Percentiles rank a stretch among this genome's conserved stretches.
phyloP scores from a whole-genome alignment of 2,888 invertebrate genomes.

The Encarsia formosa region DNA sequence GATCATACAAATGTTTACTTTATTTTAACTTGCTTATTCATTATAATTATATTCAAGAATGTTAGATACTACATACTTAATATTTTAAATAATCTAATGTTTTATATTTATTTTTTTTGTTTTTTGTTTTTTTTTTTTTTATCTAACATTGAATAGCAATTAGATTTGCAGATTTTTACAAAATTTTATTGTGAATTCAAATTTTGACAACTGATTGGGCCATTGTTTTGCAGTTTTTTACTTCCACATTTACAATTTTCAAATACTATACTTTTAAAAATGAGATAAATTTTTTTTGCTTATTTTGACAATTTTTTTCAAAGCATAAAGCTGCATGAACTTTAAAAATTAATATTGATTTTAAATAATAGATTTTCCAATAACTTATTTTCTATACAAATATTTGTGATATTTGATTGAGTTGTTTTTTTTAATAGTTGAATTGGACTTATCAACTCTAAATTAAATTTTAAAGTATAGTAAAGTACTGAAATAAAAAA shows the following conservation, averaged over 20 bases:
- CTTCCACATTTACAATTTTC: conserved; percentile 23
- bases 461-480: conserved; percentile 3
- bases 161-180: conserved; percentile 25
- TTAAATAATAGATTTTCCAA: conserved; percentile 17
- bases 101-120: conserved; percentile 22
- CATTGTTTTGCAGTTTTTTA: conserved; percentile 18
- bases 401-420: conserved; percentile 3
- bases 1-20: conserved; percentile 26
- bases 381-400: conserved; percentile 16
- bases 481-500: not conserved
- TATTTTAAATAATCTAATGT: conserved; percentile 18
- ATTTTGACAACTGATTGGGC: conserved; percentile 19
- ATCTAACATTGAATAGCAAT: conserved; percentile 19
- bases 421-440: conserved; percentile 7
- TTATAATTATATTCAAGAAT: conserved; percentile 19
- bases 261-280: conserved; percentile 19
- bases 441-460: not conserved
- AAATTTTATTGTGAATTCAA: conserved; percentile 26
- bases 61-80: conserved; percentile 18
- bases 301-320: conserved; percentile 3
- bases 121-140: conserved; percentile 20
- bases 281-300: conserved; percentile 21
- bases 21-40: conserved; percentile 18
- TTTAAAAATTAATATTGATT: conserved; percentile 4
- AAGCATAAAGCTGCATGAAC: conserved; percentile 5